Evolutionary conservation across 2,113 vertebrate genomes (phyloP).

Genomic region (Caranx ignobilis): DNA sequence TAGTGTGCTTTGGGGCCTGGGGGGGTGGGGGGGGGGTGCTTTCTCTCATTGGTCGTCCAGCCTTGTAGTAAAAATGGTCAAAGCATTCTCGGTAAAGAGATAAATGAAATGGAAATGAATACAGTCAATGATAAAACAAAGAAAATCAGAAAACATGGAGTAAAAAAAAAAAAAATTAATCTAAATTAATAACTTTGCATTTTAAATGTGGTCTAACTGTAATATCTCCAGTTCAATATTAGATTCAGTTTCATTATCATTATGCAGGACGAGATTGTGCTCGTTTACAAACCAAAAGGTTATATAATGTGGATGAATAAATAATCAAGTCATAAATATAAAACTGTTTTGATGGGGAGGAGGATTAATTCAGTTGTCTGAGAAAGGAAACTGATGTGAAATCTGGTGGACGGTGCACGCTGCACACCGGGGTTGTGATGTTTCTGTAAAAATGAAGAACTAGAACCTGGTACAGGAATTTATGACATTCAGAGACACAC

Average conservation of each 20-base stretch:
- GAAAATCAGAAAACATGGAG: not conserved
- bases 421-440: too few relatives aligned
- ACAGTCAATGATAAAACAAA: not conserved
- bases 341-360: too few relatives aligned
- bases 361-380: too few relatives aligned
- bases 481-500: not conserved
- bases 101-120: not conserved
- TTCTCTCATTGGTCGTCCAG: not conserved
- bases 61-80: not conserved
- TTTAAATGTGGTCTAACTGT: not conserved
- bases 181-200: not conserved
- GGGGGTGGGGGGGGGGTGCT: not conserved
- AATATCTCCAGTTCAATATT: not conserved
- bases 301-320: too few relatives aligned
- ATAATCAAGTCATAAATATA: too few relatives aligned
- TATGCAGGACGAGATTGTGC: too few relatives aligned
- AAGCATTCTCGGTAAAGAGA: not conserved
- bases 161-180: not conserved
- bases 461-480: too few relatives aligned
- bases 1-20: not conserved
- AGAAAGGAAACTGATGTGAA: too few relatives aligned
- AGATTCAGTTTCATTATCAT: too few relatives aligned
- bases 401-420: too few relatives aligned
- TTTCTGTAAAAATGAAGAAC: too few relatives aligned
- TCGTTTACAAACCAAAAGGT: too few relatives aligned